phyloP scores from a whole-genome alignment of 2,888 invertebrate genomes.

The Globia sparganii region DNA sequence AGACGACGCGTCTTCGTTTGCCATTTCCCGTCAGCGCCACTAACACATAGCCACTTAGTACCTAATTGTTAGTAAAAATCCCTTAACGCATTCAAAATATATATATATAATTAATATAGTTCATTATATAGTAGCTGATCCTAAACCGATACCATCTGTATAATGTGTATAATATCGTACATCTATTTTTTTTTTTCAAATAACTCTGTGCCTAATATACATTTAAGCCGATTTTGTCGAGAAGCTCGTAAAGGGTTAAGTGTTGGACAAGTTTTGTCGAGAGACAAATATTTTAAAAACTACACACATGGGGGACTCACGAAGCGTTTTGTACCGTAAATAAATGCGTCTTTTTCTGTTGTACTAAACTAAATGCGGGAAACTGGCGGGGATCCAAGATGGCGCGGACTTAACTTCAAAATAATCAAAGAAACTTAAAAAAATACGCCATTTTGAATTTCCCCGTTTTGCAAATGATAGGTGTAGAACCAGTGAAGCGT shows the following conservation, averaged over 20 bases:
- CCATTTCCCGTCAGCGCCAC: conserved; percentile 77
- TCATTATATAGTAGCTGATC: conserved; percentile 83
- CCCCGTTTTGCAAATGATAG: conserved; percentile 49
- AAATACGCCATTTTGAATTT: conserved; percentile 22
- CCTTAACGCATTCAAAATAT: conserved; percentile 90
- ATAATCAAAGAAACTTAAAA: conserved; percentile 41
- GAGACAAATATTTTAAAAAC: conserved; percentile 69
- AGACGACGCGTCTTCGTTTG: conserved; percentile 71
- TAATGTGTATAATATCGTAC: conserved; percentile 87
- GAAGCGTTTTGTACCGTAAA: conserved; percentile 75
- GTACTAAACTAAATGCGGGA: conserved; percentile 69
- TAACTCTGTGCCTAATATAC: conserved; percentile 90
- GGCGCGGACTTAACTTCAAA: conserved; percentile 60
- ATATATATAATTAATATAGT: conserved; percentile 87
- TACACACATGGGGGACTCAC: conserved; percentile 65
- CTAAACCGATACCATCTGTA: conserved; percentile 84
- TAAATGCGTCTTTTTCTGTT: conserved; percentile 73
- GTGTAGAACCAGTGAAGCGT: conserved; percentile 74
- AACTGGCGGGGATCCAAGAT: conserved; percentile 63
- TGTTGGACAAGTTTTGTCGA: conserved; percentile 80
- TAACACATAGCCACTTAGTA: conserved; percentile 85
- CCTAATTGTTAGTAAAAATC: conserved; percentile 90
- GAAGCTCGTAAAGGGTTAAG: conserved; percentile 87
- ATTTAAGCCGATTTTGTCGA: conserved; percentile 87
- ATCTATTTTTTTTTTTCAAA: conserved; percentile 83